Evolutionary conservation across 2,113 vertebrate genomes (phyloP), one percentile per base, ranked within the genome.

Genomic region (Nibea albiflora): DNA sequence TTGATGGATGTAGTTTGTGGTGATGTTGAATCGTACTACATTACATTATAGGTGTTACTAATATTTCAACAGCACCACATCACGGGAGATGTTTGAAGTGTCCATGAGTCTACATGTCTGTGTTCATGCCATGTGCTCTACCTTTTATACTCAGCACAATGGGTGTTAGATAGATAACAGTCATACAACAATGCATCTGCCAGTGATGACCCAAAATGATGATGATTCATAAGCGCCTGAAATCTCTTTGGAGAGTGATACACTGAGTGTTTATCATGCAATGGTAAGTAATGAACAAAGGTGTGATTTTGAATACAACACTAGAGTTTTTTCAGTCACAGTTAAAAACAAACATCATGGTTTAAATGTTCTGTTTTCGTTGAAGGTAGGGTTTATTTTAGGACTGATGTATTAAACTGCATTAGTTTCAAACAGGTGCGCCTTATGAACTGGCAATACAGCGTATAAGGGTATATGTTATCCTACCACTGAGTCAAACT

Each of bases 401-500:
- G n/a, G n/a, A 24, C 8, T 57, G 26, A 22, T 58, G 3, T 16
- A 49, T 64, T 49, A 12, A 16, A 54, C 26, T 22, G 14, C 10
- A 31, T 19, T 42, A 10, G 26, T 24, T 76, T 67, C 47, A 67
- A 66, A 3, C 14, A 52, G 4, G 24, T 62, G 20, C 5, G 42
- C 19, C 19, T 12, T 31, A 52, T 67, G 4, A 61, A n/a, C 31
- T 35, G n/a, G 19, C 9, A 47, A 3, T 31, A 35, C 1, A 35
- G 2, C 20, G 8, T 50, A 12, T 44, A 28, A 61, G 22, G 47
- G 0, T 47, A 10, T 11, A 7, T 39, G 35, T 39, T 39, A 39
- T 39, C 35, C 35, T 9, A 61, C 53, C 9, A 35, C 15, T 26
- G 24, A 52, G 62, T 76, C 53, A 88, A 57, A 54, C 47, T 28